phyloP scores from a whole-genome alignment of 2,113 vertebrate species.

The Halcyon malimbica region DNA sequence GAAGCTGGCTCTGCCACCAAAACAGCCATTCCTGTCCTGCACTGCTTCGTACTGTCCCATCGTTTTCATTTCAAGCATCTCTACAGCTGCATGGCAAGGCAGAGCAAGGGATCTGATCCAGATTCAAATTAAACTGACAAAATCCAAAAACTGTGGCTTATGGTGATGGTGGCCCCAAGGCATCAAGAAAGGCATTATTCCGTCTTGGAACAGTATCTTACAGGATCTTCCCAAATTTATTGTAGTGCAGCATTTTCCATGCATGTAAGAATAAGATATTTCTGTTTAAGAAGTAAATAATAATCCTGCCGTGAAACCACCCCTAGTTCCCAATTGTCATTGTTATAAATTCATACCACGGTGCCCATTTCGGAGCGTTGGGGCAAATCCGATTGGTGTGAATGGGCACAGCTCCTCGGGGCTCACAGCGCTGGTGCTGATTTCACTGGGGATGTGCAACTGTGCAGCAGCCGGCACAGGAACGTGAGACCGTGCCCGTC shows the following conservation, averaged over 20 bases:
- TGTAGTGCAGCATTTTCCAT: neutral
- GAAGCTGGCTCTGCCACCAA: neutral
- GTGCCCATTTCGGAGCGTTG: neutral
- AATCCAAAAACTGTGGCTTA: neutral
- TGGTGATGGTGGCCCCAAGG: neutral
- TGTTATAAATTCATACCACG: neutral
- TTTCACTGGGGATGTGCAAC: neutral
- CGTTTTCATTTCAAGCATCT: neutral
- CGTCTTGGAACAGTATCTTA: neutral
- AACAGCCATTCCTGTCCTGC: neutral
- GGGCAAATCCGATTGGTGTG: neutral
- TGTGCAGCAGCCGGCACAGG: fast-evolving
- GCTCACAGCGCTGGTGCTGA: neutral
- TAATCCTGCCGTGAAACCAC: neutral
- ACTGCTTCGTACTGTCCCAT: neutral
- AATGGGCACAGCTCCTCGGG: fast-evolving
- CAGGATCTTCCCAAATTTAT: neutral
- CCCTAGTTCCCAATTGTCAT: neutral
- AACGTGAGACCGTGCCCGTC: neutral
- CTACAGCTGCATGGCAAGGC: neutral
- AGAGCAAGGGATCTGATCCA: neutral
- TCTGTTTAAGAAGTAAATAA: neutral
- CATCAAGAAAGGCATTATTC: neutral
- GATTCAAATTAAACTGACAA: neutral
- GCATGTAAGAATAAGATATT: neutral